phyloP scores from a whole-genome alignment of 2,113 vertebrate genomes.

The Pao palembangensis region DNA sequence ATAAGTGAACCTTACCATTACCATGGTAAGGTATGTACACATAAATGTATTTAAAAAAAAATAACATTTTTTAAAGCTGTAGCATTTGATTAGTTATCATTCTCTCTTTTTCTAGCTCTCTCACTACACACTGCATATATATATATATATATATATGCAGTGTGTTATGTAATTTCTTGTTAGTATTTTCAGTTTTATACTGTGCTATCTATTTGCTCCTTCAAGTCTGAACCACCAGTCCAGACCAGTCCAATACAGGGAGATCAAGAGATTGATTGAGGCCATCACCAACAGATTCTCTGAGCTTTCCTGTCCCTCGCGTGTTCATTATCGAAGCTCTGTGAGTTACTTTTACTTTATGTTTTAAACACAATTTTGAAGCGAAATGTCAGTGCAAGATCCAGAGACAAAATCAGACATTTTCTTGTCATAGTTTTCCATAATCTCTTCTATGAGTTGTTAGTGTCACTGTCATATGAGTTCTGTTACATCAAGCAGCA shows the following conservation, averaged over 20 bases:
- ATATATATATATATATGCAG: background rate
- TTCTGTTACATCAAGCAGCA: background rate
- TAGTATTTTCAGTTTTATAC: background rate
- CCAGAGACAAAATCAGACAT: too few relatives aligned
- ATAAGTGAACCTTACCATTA: too few relatives aligned
- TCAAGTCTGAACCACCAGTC: constrained; percentile 86
- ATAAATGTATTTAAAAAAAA: too few relatives aligned
- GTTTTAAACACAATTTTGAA: background rate
- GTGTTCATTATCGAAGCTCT: constrained; percentile 11
- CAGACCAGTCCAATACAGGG: constrained; percentile 81
- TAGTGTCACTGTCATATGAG: constrained; percentile 5
- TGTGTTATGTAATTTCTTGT: background rate
- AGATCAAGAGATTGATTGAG: constrained; percentile 77
- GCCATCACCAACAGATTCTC: constrained; percentile 75
- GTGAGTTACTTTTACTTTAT: constrained; percentile 39
- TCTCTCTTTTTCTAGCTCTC: too few relatives aligned
- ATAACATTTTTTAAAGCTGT: background rate
- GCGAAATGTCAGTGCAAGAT: background rate
- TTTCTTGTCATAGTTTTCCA: too few relatives aligned
- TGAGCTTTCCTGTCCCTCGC: constrained; percentile 68
- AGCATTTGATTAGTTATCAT: background rate
- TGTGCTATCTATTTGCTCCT: background rate
- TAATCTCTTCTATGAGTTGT: background rate
- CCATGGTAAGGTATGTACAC: background rate
- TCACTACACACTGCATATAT: too few relatives aligned